These are phyloP conservation scores for Oligia fasciuncula DNA, from an alignment of 2,888 invertebrate genomes.

Conservation along the genomic window DNA sequence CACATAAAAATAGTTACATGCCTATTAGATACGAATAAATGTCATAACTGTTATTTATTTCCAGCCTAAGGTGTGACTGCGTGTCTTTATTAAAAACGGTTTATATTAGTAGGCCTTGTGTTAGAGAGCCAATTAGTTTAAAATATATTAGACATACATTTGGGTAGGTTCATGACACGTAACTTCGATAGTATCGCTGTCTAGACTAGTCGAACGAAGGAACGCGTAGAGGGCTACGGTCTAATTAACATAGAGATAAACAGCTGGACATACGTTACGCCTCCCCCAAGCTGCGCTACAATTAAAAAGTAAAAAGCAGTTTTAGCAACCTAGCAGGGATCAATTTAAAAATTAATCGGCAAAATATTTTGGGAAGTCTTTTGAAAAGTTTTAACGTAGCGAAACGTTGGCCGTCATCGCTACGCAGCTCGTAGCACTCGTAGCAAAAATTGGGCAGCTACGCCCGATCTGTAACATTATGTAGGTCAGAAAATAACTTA, in stretches of 20 bases:
- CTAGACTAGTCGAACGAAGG: background rate
- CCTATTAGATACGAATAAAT: conserved; percentile 49
- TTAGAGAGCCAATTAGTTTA: background rate
- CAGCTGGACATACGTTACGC: background rate
- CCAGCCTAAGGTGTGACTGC: conserved; percentile 13
- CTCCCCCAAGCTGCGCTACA: background rate
- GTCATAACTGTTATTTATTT: conserved; percentile 57
- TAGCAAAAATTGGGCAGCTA: conserved; percentile 13
- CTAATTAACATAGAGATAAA: background rate
- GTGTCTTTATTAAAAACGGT: conserved; percentile 43
- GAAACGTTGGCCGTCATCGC: background rate
- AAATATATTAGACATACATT: conserved; percentile 5
- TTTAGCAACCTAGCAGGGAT: background rate
- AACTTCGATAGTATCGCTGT: background rate
- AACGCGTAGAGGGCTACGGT: background rate
- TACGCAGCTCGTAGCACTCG: conserved; percentile 39
- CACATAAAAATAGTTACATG: conserved; percentile 38
- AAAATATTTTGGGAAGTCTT: background rate
- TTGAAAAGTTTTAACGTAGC: background rate
- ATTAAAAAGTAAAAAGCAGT: background rate
- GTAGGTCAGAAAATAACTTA: conserved; percentile 13
- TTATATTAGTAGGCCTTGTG: conserved; percentile 24
- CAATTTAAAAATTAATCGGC: background rate
- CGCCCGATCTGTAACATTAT: background rate
- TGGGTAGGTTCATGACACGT: background rate